These are phyloP conservation scores for Iselma pallidipennis DNA, from an alignment of 2,888 invertebrate genomes.

Conservation along the genomic window DNA sequence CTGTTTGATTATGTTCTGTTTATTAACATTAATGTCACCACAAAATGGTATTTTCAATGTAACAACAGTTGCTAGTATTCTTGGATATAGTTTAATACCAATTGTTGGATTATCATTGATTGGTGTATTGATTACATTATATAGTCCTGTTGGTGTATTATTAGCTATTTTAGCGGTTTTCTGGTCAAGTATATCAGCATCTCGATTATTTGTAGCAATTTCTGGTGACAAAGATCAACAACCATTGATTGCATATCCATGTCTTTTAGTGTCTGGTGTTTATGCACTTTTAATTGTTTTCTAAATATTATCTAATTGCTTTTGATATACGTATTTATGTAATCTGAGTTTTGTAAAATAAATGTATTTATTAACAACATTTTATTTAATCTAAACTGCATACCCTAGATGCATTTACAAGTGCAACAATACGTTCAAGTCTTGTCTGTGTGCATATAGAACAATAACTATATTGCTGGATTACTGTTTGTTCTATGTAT, in stretches of 20 bases:
- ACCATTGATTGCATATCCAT: constrained; percentile 88
- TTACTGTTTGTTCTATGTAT: neutral
- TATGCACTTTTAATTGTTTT: constrained; percentile 92
- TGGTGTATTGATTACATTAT: constrained; percentile 77
- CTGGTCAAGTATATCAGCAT: constrained; percentile 92
- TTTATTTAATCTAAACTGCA: no score
- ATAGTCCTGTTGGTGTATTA: constrained; percentile 69
- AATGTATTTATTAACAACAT: no score
- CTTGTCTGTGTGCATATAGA: neutral
- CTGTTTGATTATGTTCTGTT: constrained; percentile 85
- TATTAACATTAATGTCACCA: constrained; percentile 79
- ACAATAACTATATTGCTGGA: neutral
- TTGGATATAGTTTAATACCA: constrained; percentile 92
- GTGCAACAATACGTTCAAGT: no score
- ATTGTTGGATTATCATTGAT: constrained; percentile 85
- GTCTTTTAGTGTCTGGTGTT: constrained; percentile 88
- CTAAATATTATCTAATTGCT: constrained; percentile 57
- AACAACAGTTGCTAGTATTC: constrained; percentile 80
- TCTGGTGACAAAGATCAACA: constrained; percentile 86
- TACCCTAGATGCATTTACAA: no score
- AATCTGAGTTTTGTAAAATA: neutral
- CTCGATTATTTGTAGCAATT: constrained; percentile 89
- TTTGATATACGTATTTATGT: neutral
- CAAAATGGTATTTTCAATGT: constrained; percentile 72
- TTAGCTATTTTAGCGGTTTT: constrained; percentile 71